Evolutionary conservation across 2,888 invertebrate genomes (phyloP).

Genomic region (Nomada lathburiana): DNA sequence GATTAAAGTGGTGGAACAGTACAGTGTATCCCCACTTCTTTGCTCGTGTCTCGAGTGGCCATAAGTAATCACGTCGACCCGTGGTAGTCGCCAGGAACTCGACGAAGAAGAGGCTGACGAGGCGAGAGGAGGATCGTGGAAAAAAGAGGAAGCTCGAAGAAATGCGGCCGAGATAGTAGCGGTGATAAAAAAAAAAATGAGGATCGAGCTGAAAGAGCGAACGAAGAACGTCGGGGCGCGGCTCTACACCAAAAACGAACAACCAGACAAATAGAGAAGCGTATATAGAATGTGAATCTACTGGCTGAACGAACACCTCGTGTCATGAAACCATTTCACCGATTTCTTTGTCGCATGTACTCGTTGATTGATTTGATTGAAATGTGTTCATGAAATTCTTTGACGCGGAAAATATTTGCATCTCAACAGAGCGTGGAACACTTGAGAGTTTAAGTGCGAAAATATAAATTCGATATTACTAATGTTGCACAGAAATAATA

Average conservation of each 20-base stretch:
- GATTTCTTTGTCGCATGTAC: background rate
- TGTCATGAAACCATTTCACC: background rate
- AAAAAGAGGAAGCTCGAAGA: conserved; percentile 71
- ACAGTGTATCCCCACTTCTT: background rate
- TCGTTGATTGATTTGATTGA: too few species aligned
- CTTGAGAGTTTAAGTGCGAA: too few species aligned
- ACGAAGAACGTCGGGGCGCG: conserved; percentile 56
- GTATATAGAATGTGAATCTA: conserved; percentile 43
- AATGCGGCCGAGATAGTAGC: conserved; percentile 51
- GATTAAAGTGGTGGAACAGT: conserved; percentile 43
- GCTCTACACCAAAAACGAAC: conserved; percentile 58
- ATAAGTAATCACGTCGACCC: conserved; percentile 68
- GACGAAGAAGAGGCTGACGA: conserved; percentile 67
- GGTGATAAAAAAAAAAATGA: conserved; percentile 45
- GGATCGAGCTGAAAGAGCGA: conserved; percentile 55
- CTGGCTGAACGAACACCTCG: conserved; percentile 35
- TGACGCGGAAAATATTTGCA: too few species aligned
- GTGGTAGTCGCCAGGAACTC: conserved; percentile 64
- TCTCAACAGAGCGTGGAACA: too few species aligned
- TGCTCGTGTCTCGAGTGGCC: conserved; percentile 41
- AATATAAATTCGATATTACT: too few species aligned
- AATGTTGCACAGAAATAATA: too few species aligned
- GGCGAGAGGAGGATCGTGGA: conserved; percentile 65
- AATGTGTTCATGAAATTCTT: too few species aligned
- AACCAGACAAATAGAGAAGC: conserved; percentile 66